phyloP scores from a whole-genome alignment of 2,113 vertebrate species.

The Anoura caudifer region DNA sequence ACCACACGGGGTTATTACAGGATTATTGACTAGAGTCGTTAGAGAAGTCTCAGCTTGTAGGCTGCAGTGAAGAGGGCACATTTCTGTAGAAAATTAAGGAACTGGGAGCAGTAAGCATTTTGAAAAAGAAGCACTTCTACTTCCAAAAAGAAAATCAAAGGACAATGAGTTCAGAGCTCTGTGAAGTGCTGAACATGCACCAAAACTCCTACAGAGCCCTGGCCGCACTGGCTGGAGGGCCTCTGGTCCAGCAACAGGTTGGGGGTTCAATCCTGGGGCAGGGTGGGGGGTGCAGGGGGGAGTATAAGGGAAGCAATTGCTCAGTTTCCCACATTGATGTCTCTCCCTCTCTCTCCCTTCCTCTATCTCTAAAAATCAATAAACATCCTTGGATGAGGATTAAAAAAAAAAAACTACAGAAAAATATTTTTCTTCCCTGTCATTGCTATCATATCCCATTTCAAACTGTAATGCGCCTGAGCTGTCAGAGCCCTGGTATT shows the following conservation, averaged over 20 bases:
- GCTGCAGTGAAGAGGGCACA: not conserved
- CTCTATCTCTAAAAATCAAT: too few relatives aligned
- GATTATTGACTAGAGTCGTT: not conserved
- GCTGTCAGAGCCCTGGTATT: not conserved
- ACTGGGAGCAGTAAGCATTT: not conserved
- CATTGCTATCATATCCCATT: not conserved
- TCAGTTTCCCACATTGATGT: too few relatives aligned
- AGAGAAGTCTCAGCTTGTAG: not conserved
- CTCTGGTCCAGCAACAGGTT: too few relatives aligned
- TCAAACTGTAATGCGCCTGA: not conserved
- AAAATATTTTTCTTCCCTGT: not conserved
- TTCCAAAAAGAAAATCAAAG: not conserved
- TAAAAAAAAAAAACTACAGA: not conserved
- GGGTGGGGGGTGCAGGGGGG: too few relatives aligned
- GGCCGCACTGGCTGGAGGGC: too few relatives aligned
- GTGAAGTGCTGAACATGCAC: not conserved
- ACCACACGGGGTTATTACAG: not conserved
- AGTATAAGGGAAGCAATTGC: too few relatives aligned
- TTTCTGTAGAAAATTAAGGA: constrained; percentile 4
- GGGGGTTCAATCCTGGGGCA: too few relatives aligned
- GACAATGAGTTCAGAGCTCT: not conserved
- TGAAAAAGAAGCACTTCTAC: not conserved
- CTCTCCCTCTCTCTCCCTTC: too few relatives aligned
- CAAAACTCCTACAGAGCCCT: not conserved
- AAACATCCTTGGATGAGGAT: too few relatives aligned